Evolutionary conservation across 2,888 invertebrate species (phyloP).

Genomic region (Morinoia aosen): DNA sequence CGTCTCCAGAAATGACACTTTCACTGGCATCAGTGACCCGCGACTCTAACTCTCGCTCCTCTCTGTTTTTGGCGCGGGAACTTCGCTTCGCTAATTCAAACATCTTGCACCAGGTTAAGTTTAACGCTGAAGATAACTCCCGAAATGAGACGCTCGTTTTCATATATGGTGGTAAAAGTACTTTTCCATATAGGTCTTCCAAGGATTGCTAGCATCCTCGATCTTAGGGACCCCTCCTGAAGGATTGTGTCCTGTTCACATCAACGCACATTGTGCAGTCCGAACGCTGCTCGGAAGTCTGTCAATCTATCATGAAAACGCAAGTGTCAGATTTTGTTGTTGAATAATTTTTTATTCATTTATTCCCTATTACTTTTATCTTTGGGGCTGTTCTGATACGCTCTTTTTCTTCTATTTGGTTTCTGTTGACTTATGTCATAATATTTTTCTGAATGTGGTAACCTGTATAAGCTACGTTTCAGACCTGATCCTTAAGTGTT

Average conservation of each 20-base stretch:
- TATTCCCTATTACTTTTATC: too few species aligned
- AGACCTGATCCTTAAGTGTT: too few species aligned
- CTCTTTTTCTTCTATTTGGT: too few species aligned
- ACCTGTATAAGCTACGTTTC: too few species aligned
- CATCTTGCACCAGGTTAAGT: neutral
- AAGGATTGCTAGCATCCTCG: neutral
- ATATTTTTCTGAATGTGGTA: too few species aligned
- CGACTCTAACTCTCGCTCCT: neutral
- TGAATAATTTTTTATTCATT: too few species aligned
- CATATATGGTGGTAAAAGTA: neutral
- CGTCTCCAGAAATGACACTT: neutral
- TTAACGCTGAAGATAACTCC: neutral
- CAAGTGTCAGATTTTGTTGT: too few species aligned
- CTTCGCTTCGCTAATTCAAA: neutral
- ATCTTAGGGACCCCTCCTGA: neutral
- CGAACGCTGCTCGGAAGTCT: too few species aligned
- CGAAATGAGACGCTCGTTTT: neutral
- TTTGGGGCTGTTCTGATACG: too few species aligned
- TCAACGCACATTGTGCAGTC: too few species aligned
- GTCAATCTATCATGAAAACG: too few species aligned
- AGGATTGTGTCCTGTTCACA: neutral
- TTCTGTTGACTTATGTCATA: too few species aligned
- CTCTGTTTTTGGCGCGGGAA: neutral
- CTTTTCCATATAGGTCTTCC: neutral
- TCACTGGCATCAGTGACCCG: conserved; percentile 32